Conservation (phyloP, 2,113 vertebrate genomes). For the Caranx ignobilis region DNA sequence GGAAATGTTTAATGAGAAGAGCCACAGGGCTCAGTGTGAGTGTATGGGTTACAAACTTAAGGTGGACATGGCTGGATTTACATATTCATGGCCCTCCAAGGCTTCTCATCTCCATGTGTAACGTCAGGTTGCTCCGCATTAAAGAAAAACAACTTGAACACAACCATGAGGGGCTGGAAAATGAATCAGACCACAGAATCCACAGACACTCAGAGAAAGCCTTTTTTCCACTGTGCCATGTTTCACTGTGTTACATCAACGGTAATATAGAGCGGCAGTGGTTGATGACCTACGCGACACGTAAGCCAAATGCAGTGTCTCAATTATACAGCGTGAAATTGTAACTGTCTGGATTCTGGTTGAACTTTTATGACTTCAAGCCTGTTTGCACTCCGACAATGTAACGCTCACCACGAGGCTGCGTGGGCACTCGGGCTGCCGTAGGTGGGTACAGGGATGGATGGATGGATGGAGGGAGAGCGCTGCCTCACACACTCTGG, state of each 20-base stretch:
- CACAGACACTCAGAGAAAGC: background rate
- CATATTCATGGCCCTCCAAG: slow-evolving; percentile 9
- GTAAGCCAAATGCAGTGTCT: slow-evolving; percentile 46
- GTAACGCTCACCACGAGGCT: slow-evolving; percentile 41
- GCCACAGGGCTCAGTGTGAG: background rate
- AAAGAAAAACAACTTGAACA: background rate
- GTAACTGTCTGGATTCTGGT: slow-evolving; percentile 62
- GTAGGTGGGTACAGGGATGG: slow-evolving; percentile 50
- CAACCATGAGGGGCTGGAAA: background rate
- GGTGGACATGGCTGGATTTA: background rate
- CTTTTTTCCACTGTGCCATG: slow-evolving; percentile 24
- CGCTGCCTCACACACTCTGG: slow-evolving; percentile 52
- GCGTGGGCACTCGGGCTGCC: slow-evolving; percentile 56
- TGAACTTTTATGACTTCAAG: slow-evolving; percentile 65
- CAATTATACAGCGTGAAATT: slow-evolving; percentile 66
- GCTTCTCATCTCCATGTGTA: background rate
- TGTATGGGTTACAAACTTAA: background rate
- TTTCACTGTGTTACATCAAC: slow-evolving; percentile 61
- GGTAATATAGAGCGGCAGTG: slow-evolving; percentile 65
- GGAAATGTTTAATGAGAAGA: background rate
- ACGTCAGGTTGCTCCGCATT: background rate
- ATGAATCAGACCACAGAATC: background rate
- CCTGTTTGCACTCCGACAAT: slow-evolving; percentile 63
- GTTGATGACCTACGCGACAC: slow-evolving; percentile 59
- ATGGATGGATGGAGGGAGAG: slow-evolving; percentile 35